Evolutionary conservation across 1,140 invertebrate species (phyloP), one percentile per base, ranked within the genome.

Genomic region (Pararge aegeria): DNA sequence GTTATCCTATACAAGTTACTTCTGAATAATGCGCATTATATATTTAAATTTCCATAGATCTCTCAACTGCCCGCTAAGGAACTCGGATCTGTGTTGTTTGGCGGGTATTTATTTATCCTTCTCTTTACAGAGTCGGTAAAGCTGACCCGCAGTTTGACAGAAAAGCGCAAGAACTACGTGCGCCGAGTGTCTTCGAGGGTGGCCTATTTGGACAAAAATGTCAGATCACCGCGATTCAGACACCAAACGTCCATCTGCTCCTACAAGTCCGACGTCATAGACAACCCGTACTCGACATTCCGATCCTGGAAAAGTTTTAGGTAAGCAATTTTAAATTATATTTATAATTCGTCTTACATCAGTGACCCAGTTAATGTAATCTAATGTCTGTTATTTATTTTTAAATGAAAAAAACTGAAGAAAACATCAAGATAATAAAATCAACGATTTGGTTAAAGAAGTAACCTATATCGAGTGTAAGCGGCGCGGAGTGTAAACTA

Each of bases 141-240:
- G 60, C 70, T 91, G 3, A 89, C 90, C 19, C 72, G 90, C 24
- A 87, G 80, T 61, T 67, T 92, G 0, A 93, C 93, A 0, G 92
- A 93, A 66, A 92, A 92, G 57, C 76, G 93, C 2, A 93, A 93
- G 74, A 90, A 90, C 56, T 93, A 94, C 84, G 91, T 93, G 0
- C 83, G 91, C 5, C 73, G 92, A 15, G 91, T 93, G 0, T 92
- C 91, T 5, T 88, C 85, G 3, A 64, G 83, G 4, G 83, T 83
- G 0, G 81, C 81, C 0, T 85, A 80, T 48, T 57, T 83, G 19
- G 83, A 82, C 15, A 82, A 75, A 40, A 80, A 76, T 68, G 69
- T 70, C 19, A 81, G 75, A 18, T 49, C 37, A 4, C 55, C 60
- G 0, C 65, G 83, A 0, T 79, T 75, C 54, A 56, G 86, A 2